Percentiles rank a stretch among this genome's conserved stretches.
Conservation (phyloP, 2,888 invertebrate species). For the Ephialtes manifestator region DNA sequence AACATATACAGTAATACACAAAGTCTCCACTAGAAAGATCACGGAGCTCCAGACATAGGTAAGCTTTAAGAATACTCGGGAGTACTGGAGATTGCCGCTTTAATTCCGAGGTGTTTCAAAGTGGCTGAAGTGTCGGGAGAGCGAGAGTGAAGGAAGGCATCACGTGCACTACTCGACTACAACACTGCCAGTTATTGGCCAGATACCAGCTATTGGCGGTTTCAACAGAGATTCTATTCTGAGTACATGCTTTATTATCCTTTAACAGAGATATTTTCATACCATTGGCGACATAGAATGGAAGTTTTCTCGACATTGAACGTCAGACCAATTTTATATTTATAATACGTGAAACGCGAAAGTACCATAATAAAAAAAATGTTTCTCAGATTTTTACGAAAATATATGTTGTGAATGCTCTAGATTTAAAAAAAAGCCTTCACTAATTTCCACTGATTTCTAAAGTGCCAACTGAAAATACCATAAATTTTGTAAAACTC, state of each 20-base stretch:
- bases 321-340: no score
- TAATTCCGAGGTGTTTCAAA: conserved; percentile 63
- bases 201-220: conserved; percentile 27
- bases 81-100: conserved; percentile 62
- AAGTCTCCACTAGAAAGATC: conserved; percentile 8
- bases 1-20: conserved; percentile 4
- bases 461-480: no score
- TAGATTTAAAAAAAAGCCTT: no score
- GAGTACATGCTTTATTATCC: background rate
- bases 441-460: no score
- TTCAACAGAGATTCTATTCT: background rate
- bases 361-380: no score
- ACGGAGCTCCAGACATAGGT: conserved; percentile 27
- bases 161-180: background rate
- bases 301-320: no score
- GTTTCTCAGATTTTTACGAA: no score
- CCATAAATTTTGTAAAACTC: no score
- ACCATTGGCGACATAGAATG: no score
- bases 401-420: no score
- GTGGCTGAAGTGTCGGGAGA: conserved; percentile 50
- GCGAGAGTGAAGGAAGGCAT: conserved; percentile 41
- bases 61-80: conserved; percentile 63
- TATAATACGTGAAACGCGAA: no score
- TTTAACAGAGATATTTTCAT: background rate
- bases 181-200: conserved; percentile 38